phyloP scores from a whole-genome alignment of 2,113 vertebrate genomes.

The Carlito syrichta region DNA sequence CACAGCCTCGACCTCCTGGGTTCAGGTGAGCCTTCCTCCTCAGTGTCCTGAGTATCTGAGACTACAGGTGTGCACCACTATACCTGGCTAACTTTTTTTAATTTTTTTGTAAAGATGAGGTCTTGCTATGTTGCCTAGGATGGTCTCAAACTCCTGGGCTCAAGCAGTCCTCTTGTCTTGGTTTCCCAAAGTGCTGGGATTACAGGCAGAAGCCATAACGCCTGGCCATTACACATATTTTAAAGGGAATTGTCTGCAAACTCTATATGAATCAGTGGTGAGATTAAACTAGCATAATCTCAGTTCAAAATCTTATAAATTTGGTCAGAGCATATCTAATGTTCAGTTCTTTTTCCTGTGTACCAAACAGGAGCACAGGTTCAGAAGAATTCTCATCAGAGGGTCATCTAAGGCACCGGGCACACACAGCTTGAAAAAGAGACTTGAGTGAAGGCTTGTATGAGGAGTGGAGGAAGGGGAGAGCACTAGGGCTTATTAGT shows the following conservation, averaged over 20 bases:
- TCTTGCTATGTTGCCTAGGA: no score
- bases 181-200: no score
- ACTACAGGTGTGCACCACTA: no score
- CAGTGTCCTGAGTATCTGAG: no score
- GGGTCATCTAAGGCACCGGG: neutral
- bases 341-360: neutral
- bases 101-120: no score
- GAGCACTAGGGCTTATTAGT: neutral
- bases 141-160: no score
- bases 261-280: neutral
- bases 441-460: neutral
- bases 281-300: neutral
- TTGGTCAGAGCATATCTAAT: neutral
- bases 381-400: neutral
- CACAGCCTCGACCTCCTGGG: no score
- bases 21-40: no score
- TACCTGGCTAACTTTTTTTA: no score
- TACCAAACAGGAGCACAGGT: neutral
- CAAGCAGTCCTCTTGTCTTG: no score
- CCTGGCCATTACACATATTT: neutral
- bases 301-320: neutral
- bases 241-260: conserved; percentile 9
- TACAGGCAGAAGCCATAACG: no score
- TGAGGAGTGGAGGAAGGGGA: fast-evolving
- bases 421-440: neutral